A percentile compares a stretch with the other conserved stretches of the same genome.
Conservation (phyloP, 2,797 vertebrate genomes). For the Avahi laniger region DNA sequence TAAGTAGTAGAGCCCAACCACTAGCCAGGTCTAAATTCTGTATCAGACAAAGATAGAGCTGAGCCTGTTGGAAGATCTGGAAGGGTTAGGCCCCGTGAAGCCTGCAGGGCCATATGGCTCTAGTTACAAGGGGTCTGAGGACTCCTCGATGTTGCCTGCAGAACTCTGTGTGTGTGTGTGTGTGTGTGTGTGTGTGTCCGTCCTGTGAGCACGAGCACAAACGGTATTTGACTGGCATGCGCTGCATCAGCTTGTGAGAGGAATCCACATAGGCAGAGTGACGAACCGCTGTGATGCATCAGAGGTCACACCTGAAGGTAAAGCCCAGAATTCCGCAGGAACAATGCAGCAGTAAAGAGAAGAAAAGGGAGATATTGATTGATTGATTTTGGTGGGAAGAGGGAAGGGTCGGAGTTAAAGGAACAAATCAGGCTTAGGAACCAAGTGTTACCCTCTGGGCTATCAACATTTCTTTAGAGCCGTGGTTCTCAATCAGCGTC, state of each 20-base stretch:
- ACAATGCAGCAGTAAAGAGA: background rate
- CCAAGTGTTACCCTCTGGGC: background rate
- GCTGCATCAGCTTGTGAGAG: background rate
- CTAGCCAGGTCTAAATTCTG: background rate
- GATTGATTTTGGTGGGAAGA: background rate
- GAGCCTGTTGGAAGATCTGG: background rate
- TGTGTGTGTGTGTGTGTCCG: background rate
- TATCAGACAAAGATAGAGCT: background rate
- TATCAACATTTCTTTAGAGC: background rate
- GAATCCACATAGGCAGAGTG: background rate
- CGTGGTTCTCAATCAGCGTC: background rate
- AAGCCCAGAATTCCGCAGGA: background rate
- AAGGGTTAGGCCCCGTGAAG: background rate
- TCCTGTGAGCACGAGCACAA: background rate
- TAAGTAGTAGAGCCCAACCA: background rate
- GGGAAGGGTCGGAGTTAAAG: background rate
- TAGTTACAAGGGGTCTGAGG: background rate
- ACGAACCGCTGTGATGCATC: fast-evolving
- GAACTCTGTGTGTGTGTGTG: background rate
- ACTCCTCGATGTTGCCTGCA: background rate
- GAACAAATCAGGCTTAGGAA: background rate
- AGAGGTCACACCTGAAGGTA: background rate
- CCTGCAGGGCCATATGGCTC: background rate
- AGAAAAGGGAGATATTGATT: background rate
- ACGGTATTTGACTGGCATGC: background rate